Evolutionary conservation across 2,797 vertebrate genomes (phyloP), one percentile per base, ranked within the genome.

Genomic region (Xenentodon cancila): DNA sequence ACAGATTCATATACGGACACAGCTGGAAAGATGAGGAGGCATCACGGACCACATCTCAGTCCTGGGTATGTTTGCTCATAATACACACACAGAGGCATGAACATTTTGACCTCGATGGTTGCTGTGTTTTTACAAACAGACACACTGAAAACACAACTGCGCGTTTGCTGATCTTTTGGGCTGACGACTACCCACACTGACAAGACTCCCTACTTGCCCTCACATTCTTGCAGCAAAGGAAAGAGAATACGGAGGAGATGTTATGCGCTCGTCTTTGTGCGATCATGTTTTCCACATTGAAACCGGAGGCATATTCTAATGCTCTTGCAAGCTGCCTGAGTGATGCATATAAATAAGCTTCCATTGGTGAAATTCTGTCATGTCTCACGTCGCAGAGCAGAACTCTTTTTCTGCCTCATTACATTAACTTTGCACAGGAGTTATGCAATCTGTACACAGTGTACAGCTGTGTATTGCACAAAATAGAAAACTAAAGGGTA

Each of bases 1-100:
- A 73, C 37, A 76, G 20, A 68, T 70, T 76, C 65, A 50, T 50
- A 71, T 52, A 76, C 65, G 18, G 64, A 51, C 71, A 64, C 77
- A 77, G 69, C 81, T 77, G 84, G 73, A 74, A 77, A 83, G 75
- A 92, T 92, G 91, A 86, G 81, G 88, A 84, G 84, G 80, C 71
- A 83, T 51, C 84, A 77, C 78, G 81, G 72, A 87, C 75, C 87
- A 46, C 80, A 53, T 59, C 85, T 84, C 75, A 84, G 84, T 75
- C 82, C 84, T 69, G 84, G 91, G 91, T 92, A 88, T n/a, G 90
- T 83, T 56, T 45, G 73, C 59, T 49, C 34, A 12, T 16, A 46
- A 43, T 9, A 73, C 46, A 45, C 49, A 67, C 25, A 64, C 42
- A 48, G 5, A 15, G 3, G 12, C 51, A 54, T 65, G 55, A 45